Evolutionary conservation across 1,140 invertebrate species (phyloP).

Genomic region (Gonioctena quinquepunctata): DNA sequence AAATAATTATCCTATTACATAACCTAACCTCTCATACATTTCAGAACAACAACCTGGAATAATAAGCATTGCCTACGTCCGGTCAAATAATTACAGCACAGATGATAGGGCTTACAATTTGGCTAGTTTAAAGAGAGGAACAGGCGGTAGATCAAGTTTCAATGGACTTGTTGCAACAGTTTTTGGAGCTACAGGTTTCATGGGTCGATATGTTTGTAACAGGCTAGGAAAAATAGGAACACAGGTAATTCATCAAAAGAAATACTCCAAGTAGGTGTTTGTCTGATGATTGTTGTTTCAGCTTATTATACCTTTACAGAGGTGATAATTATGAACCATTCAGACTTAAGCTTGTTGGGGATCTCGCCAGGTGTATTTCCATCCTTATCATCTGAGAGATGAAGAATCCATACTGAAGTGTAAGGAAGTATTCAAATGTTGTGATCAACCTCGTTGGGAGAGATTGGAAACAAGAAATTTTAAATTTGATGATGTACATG

Average conservation of each 20-base stretch:
- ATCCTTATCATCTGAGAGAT: slow-evolving; percentile 84
- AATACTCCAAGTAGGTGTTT: not conserved
- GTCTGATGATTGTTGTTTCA: slow-evolving; percentile 58
- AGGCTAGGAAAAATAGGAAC: slow-evolving; percentile 84
- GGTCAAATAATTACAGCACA: slow-evolving; percentile 10
- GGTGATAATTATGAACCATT: slow-evolving; percentile 79
- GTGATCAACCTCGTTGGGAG: slow-evolving; percentile 95
- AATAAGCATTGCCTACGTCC: not conserved
- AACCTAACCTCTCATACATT: slow-evolving; percentile 15
- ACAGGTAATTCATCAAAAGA: slow-evolving; percentile 63
- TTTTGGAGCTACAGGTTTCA: slow-evolving; percentile 88
- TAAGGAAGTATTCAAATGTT: slow-evolving; percentile 94
- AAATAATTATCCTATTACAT: slow-evolving; percentile 5
- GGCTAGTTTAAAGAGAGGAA: slow-evolving; percentile 78
- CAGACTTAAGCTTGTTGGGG: slow-evolving; percentile 83
- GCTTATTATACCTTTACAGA: slow-evolving; percentile 91
- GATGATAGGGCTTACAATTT: slow-evolving; percentile 53
- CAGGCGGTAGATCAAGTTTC: slow-evolving; percentile 93
- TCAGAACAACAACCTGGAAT: slow-evolving; percentile 14
- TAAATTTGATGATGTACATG: slow-evolving; percentile 79
- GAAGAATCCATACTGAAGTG: slow-evolving; percentile 86
- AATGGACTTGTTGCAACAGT: slow-evolving; percentile 97
- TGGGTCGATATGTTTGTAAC: slow-evolving; percentile 86
- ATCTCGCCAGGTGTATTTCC: slow-evolving; percentile 93
- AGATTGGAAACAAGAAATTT: slow-evolving; percentile 91